Evolutionary conservation across 2,113 vertebrate species (phyloP).

Genomic region (Cairina moschata): DNA sequence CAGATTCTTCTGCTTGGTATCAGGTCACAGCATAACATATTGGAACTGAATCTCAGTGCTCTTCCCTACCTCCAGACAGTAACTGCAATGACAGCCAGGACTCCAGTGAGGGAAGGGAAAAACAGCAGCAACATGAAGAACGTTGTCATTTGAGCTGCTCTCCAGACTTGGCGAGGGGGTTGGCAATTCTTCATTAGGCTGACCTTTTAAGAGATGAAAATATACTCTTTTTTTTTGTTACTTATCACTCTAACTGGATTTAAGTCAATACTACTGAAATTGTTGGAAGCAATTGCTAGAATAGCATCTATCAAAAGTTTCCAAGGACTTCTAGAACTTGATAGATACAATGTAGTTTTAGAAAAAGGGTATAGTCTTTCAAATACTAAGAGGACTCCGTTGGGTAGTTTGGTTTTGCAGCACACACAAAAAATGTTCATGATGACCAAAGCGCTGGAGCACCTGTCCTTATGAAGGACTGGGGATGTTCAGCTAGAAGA

Average conservation of each 20-base stretch:
- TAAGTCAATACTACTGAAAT: not conserved
- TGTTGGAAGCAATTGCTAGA: not conserved
- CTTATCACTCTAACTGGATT: not conserved
- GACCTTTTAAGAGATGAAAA: constrained; percentile 74
- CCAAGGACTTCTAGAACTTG: not conserved
- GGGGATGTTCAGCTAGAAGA: too few relatives aligned
- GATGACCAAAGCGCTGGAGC: too few relatives aligned
- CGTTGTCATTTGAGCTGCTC: constrained; percentile 92
- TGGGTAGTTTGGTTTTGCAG: not conserved
- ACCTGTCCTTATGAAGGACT: too few relatives aligned
- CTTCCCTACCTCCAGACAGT: constrained; percentile 88
- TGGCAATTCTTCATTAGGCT: constrained; percentile 93
- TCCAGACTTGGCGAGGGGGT: constrained; percentile 86
- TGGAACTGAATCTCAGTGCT: not conserved
- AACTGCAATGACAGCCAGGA: constrained; percentile 82
- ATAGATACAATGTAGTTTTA: not conserved
- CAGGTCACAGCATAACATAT: not conserved
- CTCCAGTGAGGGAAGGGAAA: constrained; percentile 89
- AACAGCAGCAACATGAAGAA: constrained; percentile 90
- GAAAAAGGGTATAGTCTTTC: not conserved
- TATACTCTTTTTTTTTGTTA: not conserved
- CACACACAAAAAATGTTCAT: rapidly evolving
- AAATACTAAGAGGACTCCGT: not conserved
- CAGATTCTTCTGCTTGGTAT: not conserved
- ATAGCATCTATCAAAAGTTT: not conserved